Evolutionary conservation across 2,888 invertebrate genomes (phyloP).

Genomic region (Epirrita christyi): DNA sequence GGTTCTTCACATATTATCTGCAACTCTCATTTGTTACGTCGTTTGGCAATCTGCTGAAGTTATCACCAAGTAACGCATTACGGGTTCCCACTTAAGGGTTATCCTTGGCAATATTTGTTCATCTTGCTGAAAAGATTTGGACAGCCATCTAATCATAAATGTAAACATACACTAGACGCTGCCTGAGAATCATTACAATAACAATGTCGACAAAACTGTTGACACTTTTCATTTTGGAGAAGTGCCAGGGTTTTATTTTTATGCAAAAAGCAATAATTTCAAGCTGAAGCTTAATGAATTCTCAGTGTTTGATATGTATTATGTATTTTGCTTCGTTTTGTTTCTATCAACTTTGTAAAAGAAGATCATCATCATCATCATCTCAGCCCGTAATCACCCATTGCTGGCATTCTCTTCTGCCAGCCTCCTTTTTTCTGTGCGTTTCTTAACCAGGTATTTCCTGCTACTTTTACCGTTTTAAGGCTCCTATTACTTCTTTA

Average conservation of each 20-base stretch:
- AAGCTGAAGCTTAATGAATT: background rate
- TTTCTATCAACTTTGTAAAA: background rate
- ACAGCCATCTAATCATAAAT: background rate
- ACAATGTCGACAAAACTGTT: constrained; percentile 32
- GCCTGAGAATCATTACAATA: constrained; percentile 2
- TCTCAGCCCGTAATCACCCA: too few species aligned
- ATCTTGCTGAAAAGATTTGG: background rate
- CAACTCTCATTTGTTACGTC: too few species aligned
- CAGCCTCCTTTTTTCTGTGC: too few species aligned
- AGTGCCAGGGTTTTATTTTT: constrained; percentile 29
- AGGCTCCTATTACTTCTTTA: too few species aligned
- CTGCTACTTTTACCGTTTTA: too few species aligned
- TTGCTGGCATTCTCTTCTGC: too few species aligned
- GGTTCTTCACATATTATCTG: too few species aligned
- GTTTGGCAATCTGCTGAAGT: too few species aligned
- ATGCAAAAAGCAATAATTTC: constrained; percentile 1
- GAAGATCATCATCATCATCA: too few species aligned
- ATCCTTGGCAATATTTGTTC: background rate
- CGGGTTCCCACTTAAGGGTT: too few species aligned
- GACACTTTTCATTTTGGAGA: constrained; percentile 32
- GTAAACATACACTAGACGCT: background rate
- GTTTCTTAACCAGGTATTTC: too few species aligned
- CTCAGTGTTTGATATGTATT: background rate
- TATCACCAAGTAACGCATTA: too few species aligned
- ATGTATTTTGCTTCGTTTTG: constrained; percentile 1